Evolutionary conservation across 2,888 invertebrate genomes (phyloP).

Genomic region (Cheilosia urbana): DNA sequence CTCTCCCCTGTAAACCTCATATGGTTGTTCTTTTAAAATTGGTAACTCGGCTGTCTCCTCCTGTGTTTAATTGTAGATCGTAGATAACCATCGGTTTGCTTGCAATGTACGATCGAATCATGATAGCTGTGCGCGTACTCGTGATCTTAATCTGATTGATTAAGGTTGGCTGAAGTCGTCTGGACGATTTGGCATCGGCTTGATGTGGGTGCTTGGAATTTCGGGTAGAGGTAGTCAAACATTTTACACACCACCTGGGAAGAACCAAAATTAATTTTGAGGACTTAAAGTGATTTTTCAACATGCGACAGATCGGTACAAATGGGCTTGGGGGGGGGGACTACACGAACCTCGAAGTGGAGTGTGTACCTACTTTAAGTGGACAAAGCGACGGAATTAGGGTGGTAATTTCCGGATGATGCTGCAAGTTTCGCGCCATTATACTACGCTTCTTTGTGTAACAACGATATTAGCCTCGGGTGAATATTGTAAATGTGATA

Average conservation of each 20-base stretch:
- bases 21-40: slow-evolving; percentile 22
- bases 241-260: neutral
- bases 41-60: slow-evolving; percentile 38
- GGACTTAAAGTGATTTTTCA: slow-evolving; percentile 56
- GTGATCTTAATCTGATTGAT: slow-evolving; percentile 70
- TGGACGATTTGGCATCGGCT: slow-evolving; percentile 53
- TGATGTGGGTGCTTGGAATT: slow-evolving; percentile 49
- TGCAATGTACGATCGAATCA: slow-evolving; percentile 43
- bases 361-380: slow-evolving; percentile 15
- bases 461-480: slow-evolving; percentile 34
- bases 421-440: slow-evolving; percentile 45
- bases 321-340: neutral
- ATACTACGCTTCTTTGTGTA: slow-evolving; percentile 22
- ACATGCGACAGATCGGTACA: slow-evolving; percentile 29
- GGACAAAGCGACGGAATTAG: slow-evolving; percentile 13
- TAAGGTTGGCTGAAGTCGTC: slow-evolving; percentile 8
- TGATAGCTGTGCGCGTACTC: slow-evolving; percentile 45
- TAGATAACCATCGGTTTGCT: slow-evolving; percentile 68
- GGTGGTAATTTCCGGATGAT: slow-evolving; percentile 35
- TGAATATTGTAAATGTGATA: slow-evolving; percentile 46
- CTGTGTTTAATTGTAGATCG: slow-evolving; percentile 64
- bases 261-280: slow-evolving; percentile 22
- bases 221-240: slow-evolving; percentile 10
- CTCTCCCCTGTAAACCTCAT: neutral
- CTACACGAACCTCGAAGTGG: neutral